A percentile compares a stretch with the other conserved stretches of the same genome.
Conservation (phyloP, 2,113 vertebrate species). For the Sinocyclocheilus anshuiensis region DNA sequence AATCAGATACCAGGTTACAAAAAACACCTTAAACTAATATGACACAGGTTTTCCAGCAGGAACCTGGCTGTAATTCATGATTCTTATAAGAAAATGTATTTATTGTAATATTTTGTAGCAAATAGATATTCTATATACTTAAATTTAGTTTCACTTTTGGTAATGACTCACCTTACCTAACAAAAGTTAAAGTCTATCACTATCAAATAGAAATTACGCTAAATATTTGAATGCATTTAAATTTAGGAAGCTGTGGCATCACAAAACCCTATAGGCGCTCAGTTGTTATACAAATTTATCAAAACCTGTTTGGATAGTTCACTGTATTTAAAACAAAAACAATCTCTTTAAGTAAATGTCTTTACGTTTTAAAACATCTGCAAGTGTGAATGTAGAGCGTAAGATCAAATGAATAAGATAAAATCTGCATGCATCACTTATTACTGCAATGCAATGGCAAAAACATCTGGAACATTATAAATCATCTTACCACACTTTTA, state of each 20-base stretch:
- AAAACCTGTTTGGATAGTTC: not conserved
- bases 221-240: not conserved
- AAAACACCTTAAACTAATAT: too few species aligned
- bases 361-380: not conserved
- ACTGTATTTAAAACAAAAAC: not conserved
- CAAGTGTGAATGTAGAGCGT: not conserved
- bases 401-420: not conserved
- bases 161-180: too few species aligned
- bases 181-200: not conserved
- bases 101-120: not conserved
- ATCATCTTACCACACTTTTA: constrained; percentile 24
- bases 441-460: not conserved
- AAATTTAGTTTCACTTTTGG: not conserved
- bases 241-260: not conserved
- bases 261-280: too few species aligned
- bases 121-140: not conserved
- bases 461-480: not conserved
- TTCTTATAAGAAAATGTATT: not conserved
- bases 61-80: not conserved
- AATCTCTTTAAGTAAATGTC: not conserved
- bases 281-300: not conserved
- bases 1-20: too few species aligned
- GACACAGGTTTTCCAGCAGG: too few species aligned
- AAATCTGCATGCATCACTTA: not conserved
- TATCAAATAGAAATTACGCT: not conserved